Base-by-base conservation (phyloP, 1,140 invertebrate species). In the Halotydeus destructor region DNA sequence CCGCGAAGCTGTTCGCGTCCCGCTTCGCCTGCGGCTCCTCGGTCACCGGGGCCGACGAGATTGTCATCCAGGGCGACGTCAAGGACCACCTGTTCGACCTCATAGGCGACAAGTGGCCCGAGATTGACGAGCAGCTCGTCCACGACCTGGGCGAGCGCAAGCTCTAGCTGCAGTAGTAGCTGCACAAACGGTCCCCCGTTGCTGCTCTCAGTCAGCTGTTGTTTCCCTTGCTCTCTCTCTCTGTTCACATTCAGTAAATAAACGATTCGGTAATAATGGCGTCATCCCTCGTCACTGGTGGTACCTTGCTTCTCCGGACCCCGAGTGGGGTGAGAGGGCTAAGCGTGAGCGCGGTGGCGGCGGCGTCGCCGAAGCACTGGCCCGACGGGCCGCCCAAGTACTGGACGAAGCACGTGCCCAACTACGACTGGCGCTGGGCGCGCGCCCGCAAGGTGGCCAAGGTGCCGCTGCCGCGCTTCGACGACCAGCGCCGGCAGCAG, bases 21-120 rank as follows among this genome's bases (percentile, higher is more conserved):
- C 86, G 83, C 61, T 99, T 99, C 69, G 88, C 93, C 5, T 98
- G 93, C 68, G 91, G 93, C 8, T 89, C 88, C 14, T 97, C 91
- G 16, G 86, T 98, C 0, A 94, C 88, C 26, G 89, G 86, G 11
- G 86, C 94, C 45, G 91, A 98, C 70, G 94, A 99, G 66, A 94
- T 98, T 57, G 89, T 97, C 5, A 94, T 99, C 58, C 93, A 99
- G 65, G 93, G 84, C 41, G 85, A 89, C 65, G 81, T 96, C 0
- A 94, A 96, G 61, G 88, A 94, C 67, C 89, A 96, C 52, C 61
- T 97, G 2, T 88, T 94, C 63, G 88, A 96, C 66, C 72, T 96
- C 44, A 83, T 98, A 56, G 83, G 85, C 41, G 89, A 97, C 56
- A 97, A 97, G 61, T 97, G 89, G 84, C 75, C 81, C 44, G 76